phyloP scores from a whole-genome alignment of 2,113 vertebrate genomes.

The Mirounga angustirostris region DNA sequence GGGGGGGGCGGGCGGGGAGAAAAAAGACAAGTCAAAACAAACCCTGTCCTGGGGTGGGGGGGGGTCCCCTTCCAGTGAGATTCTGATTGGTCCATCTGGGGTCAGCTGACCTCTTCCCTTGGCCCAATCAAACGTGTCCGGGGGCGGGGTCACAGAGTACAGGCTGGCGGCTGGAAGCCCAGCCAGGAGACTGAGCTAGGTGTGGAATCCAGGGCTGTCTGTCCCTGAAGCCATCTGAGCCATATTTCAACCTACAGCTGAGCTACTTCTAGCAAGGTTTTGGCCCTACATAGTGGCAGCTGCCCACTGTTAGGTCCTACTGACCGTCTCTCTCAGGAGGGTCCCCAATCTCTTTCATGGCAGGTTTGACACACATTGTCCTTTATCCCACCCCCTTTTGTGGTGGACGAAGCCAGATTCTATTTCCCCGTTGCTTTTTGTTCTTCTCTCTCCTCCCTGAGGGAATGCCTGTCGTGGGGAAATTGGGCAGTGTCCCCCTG shows the following conservation, averaged over 20 bases:
- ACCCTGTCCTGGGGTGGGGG: fast-evolving
- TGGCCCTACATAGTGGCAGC: not conserved
- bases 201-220: not conserved
- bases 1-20: too few species aligned
- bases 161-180: not conserved
- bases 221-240: not conserved
- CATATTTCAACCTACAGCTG: not conserved
- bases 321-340: not conserved
- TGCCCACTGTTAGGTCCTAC: fast-evolving
- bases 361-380: not conserved
- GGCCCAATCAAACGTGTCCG: not conserved
- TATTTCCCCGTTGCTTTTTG: not conserved
- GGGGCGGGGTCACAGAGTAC: not conserved
- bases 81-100: not conserved
- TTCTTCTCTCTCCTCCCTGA: not conserved
- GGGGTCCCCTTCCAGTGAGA: not conserved
- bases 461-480: not conserved
- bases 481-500: not conserved
- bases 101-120: slow-evolving; percentile 22
- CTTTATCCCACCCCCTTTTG: not conserved
- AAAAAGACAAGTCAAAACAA: not conserved
- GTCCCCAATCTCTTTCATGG: not conserved
- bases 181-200: not conserved
- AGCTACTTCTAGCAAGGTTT: not conserved
- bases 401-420: not conserved